These are phyloP conservation scores for Petroica traversi DNA, from an alignment of 2,113 vertebrate genomes.

Conservation along the genomic window DNA sequence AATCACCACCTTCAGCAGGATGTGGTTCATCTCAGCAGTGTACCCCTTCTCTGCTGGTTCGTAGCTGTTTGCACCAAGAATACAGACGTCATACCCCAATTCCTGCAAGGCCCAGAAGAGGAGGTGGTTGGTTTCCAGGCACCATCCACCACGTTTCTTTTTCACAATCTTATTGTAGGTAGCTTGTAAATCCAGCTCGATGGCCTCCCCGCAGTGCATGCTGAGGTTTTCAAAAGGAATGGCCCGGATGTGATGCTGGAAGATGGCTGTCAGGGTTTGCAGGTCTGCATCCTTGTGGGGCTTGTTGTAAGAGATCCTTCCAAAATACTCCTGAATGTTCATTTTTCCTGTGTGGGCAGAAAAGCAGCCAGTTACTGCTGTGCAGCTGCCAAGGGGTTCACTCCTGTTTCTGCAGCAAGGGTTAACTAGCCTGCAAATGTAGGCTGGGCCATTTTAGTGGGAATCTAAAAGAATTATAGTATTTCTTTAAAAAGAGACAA, in stretches of 20 bases:
- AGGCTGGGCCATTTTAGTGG: neutral
- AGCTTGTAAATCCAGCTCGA: constrained; percentile 68
- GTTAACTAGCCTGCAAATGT: neutral
- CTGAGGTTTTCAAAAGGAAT: constrained; percentile 88
- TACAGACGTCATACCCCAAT: constrained; percentile 75
- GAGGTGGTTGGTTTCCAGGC: constrained; percentile 83
- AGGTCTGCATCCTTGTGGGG: constrained; percentile 72
- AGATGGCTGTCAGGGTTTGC: constrained; percentile 73
- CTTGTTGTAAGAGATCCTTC: constrained; percentile 80
- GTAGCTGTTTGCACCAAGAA: constrained; percentile 72
- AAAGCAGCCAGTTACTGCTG: neutral
- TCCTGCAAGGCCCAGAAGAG: constrained; percentile 83
- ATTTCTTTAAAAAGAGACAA: neutral
- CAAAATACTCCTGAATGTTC: constrained; percentile 83
- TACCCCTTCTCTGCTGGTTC: constrained; percentile 28
- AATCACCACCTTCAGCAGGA: constrained; percentile 76
- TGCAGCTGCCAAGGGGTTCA: neutral
- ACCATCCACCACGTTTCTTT: constrained; percentile 82
- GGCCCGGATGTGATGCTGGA: constrained; percentile 76
- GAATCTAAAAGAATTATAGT: neutral
- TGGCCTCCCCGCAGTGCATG: constrained; percentile 80
- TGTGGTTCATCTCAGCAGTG: constrained; percentile 54
- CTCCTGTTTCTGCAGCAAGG: neutral
- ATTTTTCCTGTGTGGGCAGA: constrained; percentile 61
- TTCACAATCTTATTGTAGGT: constrained; percentile 81